These are phyloP conservation scores for Creontiades dilutus DNA, from an alignment of 2,888 invertebrate species.

Conservation along the genomic window DNA sequence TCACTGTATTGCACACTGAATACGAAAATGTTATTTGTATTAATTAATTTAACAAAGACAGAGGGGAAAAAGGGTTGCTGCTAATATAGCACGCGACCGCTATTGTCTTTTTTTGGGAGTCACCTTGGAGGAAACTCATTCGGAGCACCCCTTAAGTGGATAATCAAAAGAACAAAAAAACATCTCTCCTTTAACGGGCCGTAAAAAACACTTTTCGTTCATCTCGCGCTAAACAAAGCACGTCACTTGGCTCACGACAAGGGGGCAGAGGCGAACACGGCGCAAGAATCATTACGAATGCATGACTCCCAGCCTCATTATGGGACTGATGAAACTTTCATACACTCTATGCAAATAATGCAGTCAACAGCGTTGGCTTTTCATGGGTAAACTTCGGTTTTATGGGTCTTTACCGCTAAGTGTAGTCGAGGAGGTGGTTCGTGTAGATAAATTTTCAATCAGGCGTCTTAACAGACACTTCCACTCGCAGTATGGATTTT, in stretches of 20 bases:
- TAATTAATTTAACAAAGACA: neutral
- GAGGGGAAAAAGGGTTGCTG: neutral
- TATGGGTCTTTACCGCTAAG: conserved; percentile 15
- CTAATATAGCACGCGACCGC: neutral
- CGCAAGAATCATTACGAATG: neutral
- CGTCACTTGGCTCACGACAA: neutral
- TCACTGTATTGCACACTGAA: no score
- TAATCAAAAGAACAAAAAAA: conserved; percentile 21
- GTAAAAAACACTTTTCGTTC: conserved; percentile 21
- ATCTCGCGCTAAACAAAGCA: conserved; percentile 8
- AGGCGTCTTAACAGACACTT: neutral
- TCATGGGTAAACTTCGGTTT: conserved; percentile 14
- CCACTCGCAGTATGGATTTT: neutral
- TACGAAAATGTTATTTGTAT: no score
- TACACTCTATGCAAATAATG: conserved; percentile 30
- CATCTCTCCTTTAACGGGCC: neutral
- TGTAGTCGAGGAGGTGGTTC: conserved; percentile 2
- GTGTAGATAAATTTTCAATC: neutral
- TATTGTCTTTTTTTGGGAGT: neutral
- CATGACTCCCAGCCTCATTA: conserved; percentile 36
- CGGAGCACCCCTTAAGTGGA: neutral
- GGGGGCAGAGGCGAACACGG: neutral
- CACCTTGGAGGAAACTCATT: neutral
- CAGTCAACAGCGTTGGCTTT: conserved; percentile 6
- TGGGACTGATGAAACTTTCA: conserved; percentile 15